Evolutionary conservation across 2,888 invertebrate species (phyloP).

Genomic region (Melieria crassipennis): DNA sequence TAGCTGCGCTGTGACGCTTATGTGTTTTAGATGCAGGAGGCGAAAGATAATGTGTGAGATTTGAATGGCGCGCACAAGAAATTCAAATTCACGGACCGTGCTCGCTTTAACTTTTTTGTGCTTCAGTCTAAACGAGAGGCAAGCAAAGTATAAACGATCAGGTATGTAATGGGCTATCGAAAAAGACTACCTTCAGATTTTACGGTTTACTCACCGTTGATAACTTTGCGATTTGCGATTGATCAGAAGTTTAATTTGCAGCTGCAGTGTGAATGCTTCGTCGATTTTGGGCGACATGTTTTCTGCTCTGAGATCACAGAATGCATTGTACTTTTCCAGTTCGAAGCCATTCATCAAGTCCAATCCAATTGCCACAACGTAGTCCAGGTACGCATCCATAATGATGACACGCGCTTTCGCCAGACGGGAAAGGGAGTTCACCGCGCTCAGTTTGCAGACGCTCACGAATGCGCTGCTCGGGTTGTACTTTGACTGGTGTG

Average conservation of each 20-base stretch:
- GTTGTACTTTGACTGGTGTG: slow-evolving; percentile 37
- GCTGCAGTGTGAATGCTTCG: slow-evolving; percentile 47
- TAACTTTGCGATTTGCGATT: slow-evolving; percentile 38
- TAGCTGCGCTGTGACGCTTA: not conserved
- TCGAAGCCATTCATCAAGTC: slow-evolving; percentile 48
- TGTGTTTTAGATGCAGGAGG: slow-evolving; percentile 44
- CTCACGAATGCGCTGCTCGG: slow-evolving; percentile 42
- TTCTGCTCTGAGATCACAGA: slow-evolving; percentile 35
- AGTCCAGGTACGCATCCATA: slow-evolving; percentile 47
- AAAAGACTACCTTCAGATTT: not conserved
- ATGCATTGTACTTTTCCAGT: slow-evolving; percentile 39
- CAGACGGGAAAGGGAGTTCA: slow-evolving; percentile 45
- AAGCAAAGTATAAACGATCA: slow-evolving; percentile 14
- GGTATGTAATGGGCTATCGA: not conserved
- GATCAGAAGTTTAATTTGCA: slow-evolving; percentile 54
- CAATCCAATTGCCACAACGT: slow-evolving; percentile 52
- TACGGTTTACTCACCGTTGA: slow-evolving; percentile 43
- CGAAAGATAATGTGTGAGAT: slow-evolving; percentile 50
- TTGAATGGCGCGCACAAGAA: slow-evolving; percentile 45
- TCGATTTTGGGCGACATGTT: slow-evolving; percentile 39
- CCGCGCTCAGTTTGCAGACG: slow-evolving; percentile 45
- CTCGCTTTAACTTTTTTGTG: slow-evolving; percentile 28
- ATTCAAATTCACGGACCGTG: slow-evolving; percentile 33
- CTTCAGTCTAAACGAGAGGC: slow-evolving; percentile 26
- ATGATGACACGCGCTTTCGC: slow-evolving; percentile 29